Evolutionary conservation across 2,113 vertebrate species (phyloP).

Genomic region (Pungitius pungitius): DNA sequence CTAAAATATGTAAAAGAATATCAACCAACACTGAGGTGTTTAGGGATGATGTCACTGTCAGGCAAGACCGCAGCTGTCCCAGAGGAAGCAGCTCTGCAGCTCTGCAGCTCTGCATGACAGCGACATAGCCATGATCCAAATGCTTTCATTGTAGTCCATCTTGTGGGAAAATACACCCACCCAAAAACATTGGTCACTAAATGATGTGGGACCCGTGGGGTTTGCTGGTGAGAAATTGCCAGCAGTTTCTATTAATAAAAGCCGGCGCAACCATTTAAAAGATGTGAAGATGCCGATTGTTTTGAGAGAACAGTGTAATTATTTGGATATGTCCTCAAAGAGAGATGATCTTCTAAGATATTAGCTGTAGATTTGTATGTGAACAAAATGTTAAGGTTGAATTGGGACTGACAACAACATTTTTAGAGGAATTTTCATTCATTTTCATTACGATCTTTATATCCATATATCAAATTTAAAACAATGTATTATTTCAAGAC

Average conservation of each 20-base stretch:
- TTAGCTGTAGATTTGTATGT: slow-evolving; percentile 7
- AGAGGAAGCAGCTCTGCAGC: not conserved
- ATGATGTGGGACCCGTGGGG: not conserved
- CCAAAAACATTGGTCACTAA: not conserved
- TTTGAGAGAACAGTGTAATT: not conserved
- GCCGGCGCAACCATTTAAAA: not conserved
- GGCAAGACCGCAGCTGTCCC: slow-evolving; percentile 20
- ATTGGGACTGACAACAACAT: too few relatives aligned
- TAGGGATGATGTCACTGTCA: not conserved
- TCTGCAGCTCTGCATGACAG: not conserved
- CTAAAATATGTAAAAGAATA: not conserved
- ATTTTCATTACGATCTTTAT: not conserved
- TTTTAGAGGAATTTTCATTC: not conserved
- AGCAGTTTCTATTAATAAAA: not conserved
- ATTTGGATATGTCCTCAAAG: not conserved
- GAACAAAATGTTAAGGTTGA: too few relatives aligned
- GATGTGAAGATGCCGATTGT: not conserved
- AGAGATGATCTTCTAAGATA: not conserved
- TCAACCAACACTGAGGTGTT: slow-evolving; percentile 16
- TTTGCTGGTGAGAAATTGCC: not conserved
- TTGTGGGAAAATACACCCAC: not conserved
- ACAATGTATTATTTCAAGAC: not conserved
- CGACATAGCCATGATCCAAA: not conserved
- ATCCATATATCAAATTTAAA: not conserved
- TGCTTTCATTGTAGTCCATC: not conserved